phyloP scores from a whole-genome alignment of 2,113 vertebrate species.

The Xiphophorus hellerii region DNA sequence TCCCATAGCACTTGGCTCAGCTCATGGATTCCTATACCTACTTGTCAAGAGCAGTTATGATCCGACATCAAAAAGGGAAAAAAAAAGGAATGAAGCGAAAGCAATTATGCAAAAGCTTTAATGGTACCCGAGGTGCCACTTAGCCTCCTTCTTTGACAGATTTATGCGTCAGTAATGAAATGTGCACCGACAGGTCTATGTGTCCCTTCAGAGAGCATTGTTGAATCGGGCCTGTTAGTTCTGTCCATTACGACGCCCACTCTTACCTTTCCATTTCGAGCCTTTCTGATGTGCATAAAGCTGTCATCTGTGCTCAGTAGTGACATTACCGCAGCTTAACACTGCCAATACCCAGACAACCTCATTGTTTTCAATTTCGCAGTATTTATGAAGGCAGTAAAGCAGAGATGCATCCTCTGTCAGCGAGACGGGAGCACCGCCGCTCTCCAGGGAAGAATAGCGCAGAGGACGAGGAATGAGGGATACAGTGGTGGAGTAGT shows the following conservation, averaged over 20 bases:
- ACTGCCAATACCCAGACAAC: slow-evolving; percentile 17
- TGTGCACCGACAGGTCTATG: slow-evolving; percentile 51
- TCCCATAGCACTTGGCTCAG: background rate
- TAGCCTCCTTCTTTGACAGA: slow-evolving; percentile 50
- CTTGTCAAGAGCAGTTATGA: slow-evolving; percentile 11
- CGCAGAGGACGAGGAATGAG: background rate
- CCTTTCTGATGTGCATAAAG: slow-evolving; percentile 56
- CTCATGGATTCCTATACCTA: slow-evolving; percentile 1
- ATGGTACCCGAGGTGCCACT: slow-evolving; percentile 61
- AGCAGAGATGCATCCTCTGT: slow-evolving; percentile 40
- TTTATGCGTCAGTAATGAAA: slow-evolving; percentile 69
- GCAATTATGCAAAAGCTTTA: slow-evolving; percentile 57
- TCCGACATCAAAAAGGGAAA: slow-evolving; percentile 22
- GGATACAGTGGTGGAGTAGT: background rate
- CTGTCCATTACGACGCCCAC: slow-evolving; percentile 50
- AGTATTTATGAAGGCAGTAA: slow-evolving; percentile 61
- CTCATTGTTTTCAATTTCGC: slow-evolving; percentile 55
- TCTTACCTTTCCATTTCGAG: slow-evolving; percentile 54
- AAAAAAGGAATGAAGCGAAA: slow-evolving; percentile 16
- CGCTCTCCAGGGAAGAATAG: slow-evolving; percentile 27
- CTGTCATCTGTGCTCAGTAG: slow-evolving; percentile 53
- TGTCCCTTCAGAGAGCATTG: slow-evolving; percentile 47
- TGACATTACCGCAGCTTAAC: slow-evolving; percentile 51
- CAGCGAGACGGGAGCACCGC: slow-evolving; percentile 32
- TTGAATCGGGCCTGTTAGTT: slow-evolving; percentile 43